A percentile compares a stretch with the other conserved stretches of the same genome.
These are phyloP conservation scores for Argyresthia albistria DNA, from an alignment of 2,888 invertebrate species.

Conservation along the genomic window DNA sequence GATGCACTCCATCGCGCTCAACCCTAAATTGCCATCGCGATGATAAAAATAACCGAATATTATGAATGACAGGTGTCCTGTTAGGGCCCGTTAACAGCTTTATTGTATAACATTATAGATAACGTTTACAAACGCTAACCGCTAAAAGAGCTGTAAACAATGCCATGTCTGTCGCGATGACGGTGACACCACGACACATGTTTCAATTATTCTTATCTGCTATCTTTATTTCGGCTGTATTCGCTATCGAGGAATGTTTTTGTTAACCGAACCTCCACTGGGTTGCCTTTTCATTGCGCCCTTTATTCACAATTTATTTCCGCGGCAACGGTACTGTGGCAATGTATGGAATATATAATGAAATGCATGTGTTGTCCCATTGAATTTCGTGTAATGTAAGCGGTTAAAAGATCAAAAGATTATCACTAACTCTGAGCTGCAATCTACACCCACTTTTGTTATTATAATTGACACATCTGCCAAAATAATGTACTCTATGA, in stretches of 20 bases:
- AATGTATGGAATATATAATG: not conserved
- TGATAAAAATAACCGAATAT: slow-evolving; percentile 17
- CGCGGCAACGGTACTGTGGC: no score
- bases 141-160: slow-evolving; percentile 37
- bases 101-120: slow-evolving; percentile 37
- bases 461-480: slow-evolving; percentile 60
- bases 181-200: slow-evolving; percentile 45
- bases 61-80: slow-evolving; percentile 46
- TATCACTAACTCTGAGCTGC: slow-evolving; percentile 42
- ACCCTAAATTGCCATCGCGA: slow-evolving; percentile 1
- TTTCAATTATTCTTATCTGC: slow-evolving; percentile 62
- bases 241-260: not conserved
- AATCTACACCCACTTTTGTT: slow-evolving; percentile 58
- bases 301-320: no score
- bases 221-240: slow-evolving; percentile 25
- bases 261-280: not conserved
- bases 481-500: slow-evolving; percentile 28
- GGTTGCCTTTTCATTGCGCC: not conserved
- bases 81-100: slow-evolving; percentile 45
- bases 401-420: slow-evolving; percentile 34
- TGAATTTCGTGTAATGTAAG: slow-evolving; percentile 4
- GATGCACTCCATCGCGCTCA: not conserved
- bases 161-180: slow-evolving; percentile 19
- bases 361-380: not conserved
- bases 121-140: slow-evolving; percentile 25